Base-by-base conservation (phyloP, 2,888 invertebrate species). In the Esperia sulphurella region DNA sequence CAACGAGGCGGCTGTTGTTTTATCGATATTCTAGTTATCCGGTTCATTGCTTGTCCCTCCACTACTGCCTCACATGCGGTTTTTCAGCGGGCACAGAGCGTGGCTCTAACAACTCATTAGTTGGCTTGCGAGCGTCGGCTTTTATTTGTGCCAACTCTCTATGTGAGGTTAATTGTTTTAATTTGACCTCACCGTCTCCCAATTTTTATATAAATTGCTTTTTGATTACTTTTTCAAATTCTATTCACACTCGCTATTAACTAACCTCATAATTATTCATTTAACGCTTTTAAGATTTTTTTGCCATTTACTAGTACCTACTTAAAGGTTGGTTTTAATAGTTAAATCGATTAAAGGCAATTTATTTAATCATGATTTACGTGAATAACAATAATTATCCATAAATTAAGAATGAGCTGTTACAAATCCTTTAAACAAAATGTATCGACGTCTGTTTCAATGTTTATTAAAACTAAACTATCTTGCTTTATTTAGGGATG, bases 91-190 rank as follows among this genome's bases (percentile, higher is more conserved):
- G 65, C 71, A 66, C 65, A 35, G 10, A 60, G 63, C 55, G 56
- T 65, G 61, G 70, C 72, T 70, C 78, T 81, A 81, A 79, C 83
- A 79, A 85, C 76, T 85, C 81, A 84, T 86, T 85, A 85, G 83
- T 68, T 68, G 64, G 59, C 43, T 53, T 58, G 60, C 71, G 71
- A 75, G 72, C 70, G 61, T 63, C 63, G 61, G 65, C 64, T 69
- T 74, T 75, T 79, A 75, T 80, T 79, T 77, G 76, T 64, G 77
- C 72, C 67, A 59, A 61, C 63, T 61, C 68, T 60, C 66, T 57
- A 55, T 59, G 43, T 50, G 57, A 59, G 75, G 77, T 72, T 83
- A 83, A 86, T 85, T 84, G 82, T 83, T 78, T 75, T 77, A 76
- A 76, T 76, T 72, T 75, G 71, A 79, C 64, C 66, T 55, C 57